A percentile compares a stretch with the other conserved stretches of the same genome.
Conservation (phyloP, 2,113 vertebrate species). For the Neolamprologus sp. region DNA sequence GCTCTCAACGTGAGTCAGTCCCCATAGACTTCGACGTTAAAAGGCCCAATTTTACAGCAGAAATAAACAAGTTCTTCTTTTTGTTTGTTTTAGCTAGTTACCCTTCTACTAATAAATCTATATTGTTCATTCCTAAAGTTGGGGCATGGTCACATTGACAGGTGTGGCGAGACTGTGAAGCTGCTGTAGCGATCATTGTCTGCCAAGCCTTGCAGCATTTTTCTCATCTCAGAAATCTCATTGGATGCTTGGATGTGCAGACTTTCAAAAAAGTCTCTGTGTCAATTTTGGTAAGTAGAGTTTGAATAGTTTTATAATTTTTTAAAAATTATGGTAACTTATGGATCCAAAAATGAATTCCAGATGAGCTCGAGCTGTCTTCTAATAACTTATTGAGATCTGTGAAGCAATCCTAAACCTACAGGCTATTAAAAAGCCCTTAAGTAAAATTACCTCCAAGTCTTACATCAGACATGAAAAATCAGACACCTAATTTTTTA, state of each 20-base stretch:
- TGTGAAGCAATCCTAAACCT: neutral
- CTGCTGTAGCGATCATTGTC: neutral
- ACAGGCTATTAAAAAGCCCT: neutral
- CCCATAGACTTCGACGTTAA: neutral
- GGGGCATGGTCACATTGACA: neutral
- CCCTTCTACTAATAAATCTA: neutral
- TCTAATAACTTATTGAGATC: neutral
- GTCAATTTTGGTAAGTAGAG: neutral
- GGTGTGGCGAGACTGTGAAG: neutral
- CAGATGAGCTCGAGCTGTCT: neutral
- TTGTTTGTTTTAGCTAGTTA: neutral
- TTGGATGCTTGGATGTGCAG: neutral
- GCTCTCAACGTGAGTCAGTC: neutral
- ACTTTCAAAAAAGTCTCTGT: neutral
- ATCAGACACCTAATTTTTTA: neutral
- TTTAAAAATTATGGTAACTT: neutral
- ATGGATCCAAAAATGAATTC: neutral
- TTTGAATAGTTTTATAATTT: neutral
- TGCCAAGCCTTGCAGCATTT: neutral
- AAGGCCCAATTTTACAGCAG: neutral
- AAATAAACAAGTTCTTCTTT: neutral
- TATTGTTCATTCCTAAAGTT: neutral
- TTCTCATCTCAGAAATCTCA: neutral
- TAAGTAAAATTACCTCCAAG: neutral
- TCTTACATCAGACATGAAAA: neutral